Base-by-base conservation (phyloP, 2,113 vertebrate species). In the Catharus bicknelli region DNA sequence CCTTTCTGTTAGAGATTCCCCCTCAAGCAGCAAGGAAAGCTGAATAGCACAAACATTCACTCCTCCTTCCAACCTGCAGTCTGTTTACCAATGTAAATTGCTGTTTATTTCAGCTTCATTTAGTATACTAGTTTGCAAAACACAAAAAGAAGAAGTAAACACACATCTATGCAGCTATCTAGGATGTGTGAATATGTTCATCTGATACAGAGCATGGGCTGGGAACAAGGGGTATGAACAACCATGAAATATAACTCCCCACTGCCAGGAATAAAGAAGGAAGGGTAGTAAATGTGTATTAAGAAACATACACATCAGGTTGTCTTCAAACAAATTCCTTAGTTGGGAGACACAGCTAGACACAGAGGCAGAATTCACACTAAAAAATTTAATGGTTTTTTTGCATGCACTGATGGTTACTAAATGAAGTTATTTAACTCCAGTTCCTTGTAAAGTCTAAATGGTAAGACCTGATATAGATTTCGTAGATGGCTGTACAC, bases 31-130 rank as follows among this genome's bases (percentile, higher is more conserved):
- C 62, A 94, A 78, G 58, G 45, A 76, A 66, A 93, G 70, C 32
- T 66, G 59, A 91, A 83, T 0, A 83, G 50, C 62, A 93, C n/a
- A 76, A 89, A 79, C 64, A 89, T 57, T 63, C 73, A 83, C 0
- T 0, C 30, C 81, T 42, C 54, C 58, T 84, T 64, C 34, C 58
- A 95, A 90, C 36, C 69, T 89, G 73, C 58, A 62, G 74, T 45
- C 53, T 83, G 32, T 47, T 85, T 64, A 53, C 50, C 55, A 53
- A 66, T 43, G 51, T 69, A 85, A 89, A 83, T 73, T 7, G 1
- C 40, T 88, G 89, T 72, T 86, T 69, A 72, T 75, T 92, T 79
- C 86, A 89, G 86, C 40, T 89, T 84, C 14, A 74, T 74, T 86
- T 83, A 76, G 67, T 36, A 61, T 18, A 79, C 13, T 64, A 47